Conservation (phyloP, 2,113 vertebrate genomes). For the Eonycteris spelaea region DNA sequence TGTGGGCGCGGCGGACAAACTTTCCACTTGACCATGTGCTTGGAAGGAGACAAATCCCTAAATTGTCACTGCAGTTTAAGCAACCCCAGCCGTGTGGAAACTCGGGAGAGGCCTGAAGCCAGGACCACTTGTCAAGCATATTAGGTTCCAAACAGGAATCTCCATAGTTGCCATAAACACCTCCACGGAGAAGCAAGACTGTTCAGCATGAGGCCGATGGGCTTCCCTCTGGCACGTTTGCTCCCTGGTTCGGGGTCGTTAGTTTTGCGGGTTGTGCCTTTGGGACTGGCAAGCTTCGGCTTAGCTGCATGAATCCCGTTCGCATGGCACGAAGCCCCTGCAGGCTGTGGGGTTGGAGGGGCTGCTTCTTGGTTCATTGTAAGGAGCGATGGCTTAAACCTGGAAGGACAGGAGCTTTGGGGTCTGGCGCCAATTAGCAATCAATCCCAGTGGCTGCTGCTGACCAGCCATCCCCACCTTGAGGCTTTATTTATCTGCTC, state of each 20-base stretch:
- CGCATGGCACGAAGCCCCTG: neutral
- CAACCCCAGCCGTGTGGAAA: neutral
- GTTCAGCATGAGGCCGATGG: neutral
- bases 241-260: neutral
- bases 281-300: neutral
- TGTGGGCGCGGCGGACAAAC: neutral
- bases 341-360: neutral
- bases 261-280: neutral
- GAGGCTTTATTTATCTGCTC: neutral
- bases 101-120: neutral
- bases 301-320: neutral
- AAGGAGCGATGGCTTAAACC: neutral
- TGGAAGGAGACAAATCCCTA: conserved; percentile 21
- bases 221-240: neutral
- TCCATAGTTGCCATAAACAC: neutral
- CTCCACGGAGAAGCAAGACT: neutral
- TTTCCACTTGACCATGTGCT: neutral
- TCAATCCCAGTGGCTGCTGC: neutral
- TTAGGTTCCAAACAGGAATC: conserved; percentile 13
- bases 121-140: neutral
- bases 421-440: neutral
- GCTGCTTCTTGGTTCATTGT: neutral
- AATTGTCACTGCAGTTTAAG: neutral
- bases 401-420: neutral
- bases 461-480: neutral